Percentiles rank a stretch among this genome's conserved stretches.
phyloP scores from a whole-genome alignment of 2,888 invertebrate species.

The Euproctis similis region DNA sequence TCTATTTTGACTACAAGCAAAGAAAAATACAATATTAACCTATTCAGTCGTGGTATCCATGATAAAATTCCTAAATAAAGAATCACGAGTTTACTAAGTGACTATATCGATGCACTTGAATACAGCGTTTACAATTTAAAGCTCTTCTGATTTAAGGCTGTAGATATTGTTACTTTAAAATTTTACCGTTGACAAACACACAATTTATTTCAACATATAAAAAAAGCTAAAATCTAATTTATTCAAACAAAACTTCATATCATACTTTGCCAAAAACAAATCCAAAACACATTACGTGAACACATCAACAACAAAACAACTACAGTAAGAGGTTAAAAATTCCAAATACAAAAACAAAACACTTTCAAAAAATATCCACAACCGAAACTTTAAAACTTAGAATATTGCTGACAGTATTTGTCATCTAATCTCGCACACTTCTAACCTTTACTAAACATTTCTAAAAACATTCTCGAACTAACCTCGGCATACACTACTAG shows the following conservation, averaged over 20 bases:
- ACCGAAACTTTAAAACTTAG: conserved; percentile 32
- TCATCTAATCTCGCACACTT: conserved; percentile 39
- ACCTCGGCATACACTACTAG: conserved; percentile 23
- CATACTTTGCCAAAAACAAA: conserved; percentile 15
- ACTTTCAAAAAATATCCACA: conserved; percentile 36
- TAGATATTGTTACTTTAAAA: too few relatives aligned
- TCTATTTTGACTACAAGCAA: too few relatives aligned
- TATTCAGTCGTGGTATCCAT: too few relatives aligned
- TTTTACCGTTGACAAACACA: not conserved
- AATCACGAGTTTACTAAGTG: too few relatives aligned
- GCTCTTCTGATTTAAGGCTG: too few relatives aligned
- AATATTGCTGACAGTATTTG: too few relatives aligned
- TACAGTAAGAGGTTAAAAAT: conserved; percentile 15
- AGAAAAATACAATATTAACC: too few relatives aligned
- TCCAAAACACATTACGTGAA: conserved; percentile 12
- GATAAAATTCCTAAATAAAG: too few relatives aligned
- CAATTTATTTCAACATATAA: conserved; percentile 3
- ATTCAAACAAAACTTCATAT: conserved; percentile 17
- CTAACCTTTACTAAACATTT: conserved; percentile 18
- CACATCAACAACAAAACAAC: conserved; percentile 19
- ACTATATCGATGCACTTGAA: too few relatives aligned
- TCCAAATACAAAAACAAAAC: too few relatives aligned
- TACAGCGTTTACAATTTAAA: too few relatives aligned
- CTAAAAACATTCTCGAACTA: conserved; percentile 8
- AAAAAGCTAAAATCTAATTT: conserved; percentile 6